These are phyloP conservation scores for Drosophila tristis DNA, from an alignment of 1,140 invertebrate species.

Conservation along the genomic window DNA sequence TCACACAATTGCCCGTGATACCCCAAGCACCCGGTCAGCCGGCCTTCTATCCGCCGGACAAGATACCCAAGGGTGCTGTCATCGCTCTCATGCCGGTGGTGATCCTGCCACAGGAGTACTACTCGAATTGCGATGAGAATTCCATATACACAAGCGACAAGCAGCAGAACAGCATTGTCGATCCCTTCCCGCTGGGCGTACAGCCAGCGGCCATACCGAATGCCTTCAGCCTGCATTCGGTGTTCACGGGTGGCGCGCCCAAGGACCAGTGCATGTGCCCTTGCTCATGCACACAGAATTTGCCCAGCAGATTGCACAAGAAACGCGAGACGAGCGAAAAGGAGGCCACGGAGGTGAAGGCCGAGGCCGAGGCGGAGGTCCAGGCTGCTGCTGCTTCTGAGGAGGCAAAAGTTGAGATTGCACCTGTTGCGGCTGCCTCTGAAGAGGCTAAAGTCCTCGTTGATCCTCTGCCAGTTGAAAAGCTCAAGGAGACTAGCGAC, in stretches of 20 bases:
- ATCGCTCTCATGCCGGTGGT: slow-evolving; percentile 87
- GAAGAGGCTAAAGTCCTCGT: background rate
- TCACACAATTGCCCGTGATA: slow-evolving; percentile 78
- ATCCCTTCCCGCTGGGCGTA: slow-evolving; percentile 76
- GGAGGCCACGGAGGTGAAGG: slow-evolving; percentile 25
- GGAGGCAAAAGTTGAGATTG: background rate
- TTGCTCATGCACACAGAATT: slow-evolving; percentile 81
- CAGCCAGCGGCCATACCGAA: slow-evolving; percentile 66
- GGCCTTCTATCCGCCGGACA: slow-evolving; percentile 81
- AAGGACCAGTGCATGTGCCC: slow-evolving; percentile 83
- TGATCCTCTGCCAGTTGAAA: slow-evolving; percentile 21
- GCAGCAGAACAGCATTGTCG: slow-evolving; percentile 52
- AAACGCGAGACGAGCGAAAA: slow-evolving; percentile 71
- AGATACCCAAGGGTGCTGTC: slow-evolving; percentile 84
- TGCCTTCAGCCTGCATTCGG: slow-evolving; percentile 70
- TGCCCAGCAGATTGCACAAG: slow-evolving; percentile 65
- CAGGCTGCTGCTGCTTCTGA: slow-evolving; percentile 25
- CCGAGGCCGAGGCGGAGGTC: slow-evolving; percentile 14
- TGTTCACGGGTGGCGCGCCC: slow-evolving; percentile 67
- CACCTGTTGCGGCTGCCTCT: background rate
- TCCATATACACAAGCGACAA: slow-evolving; percentile 53
- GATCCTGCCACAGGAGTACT: slow-evolving; percentile 85
- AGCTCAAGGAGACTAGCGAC: slow-evolving; percentile 15
- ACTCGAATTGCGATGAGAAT: slow-evolving; percentile 69
- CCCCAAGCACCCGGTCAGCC: slow-evolving; percentile 75